Conservation (phyloP, 2,888 invertebrate genomes). For the Drosophila peninsularis region DNA sequence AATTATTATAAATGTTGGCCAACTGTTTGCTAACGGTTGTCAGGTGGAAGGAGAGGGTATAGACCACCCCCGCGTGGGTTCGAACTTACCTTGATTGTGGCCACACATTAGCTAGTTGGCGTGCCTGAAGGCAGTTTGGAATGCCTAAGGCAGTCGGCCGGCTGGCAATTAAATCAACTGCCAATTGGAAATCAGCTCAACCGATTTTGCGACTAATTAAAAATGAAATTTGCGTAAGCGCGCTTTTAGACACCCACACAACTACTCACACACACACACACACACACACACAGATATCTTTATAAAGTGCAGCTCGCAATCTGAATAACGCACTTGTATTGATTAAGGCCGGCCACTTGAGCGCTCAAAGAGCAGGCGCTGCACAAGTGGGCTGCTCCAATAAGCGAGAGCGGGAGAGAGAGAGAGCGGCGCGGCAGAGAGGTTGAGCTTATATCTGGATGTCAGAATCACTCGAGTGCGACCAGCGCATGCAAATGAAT, state of each 20-base stretch:
- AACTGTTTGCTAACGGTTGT: conserved; percentile 13
- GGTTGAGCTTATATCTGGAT: conserved; percentile 49
- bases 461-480: conserved; percentile 67
- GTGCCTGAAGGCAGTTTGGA: conserved; percentile 68
- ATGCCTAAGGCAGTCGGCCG: conserved; percentile 59
- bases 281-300: background rate
- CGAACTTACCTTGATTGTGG: conserved; percentile 29
- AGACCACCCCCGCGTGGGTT: conserved; percentile 28
- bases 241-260: conserved; percentile 46
- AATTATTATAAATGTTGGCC: conserved; percentile 23
- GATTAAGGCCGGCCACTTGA: conserved; percentile 70
- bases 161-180: conserved; percentile 63
- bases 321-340: conserved; percentile 63
- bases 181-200: conserved; percentile 60
- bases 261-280: background rate
- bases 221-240: conserved; percentile 61
- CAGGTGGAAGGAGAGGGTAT: background rate
- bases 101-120: conserved; percentile 41
- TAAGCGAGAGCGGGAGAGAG: background rate
- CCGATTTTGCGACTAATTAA: conserved; percentile 66
- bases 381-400: conserved; percentile 46
- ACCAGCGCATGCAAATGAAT: conserved; percentile 69
- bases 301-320: conserved; percentile 48
- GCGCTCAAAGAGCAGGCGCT: conserved; percentile 42
- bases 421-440: background rate